These are phyloP conservation scores for Drosophila nikananu DNA, from an alignment of 1,140 invertebrate genomes.

Conservation along the genomic window DNA sequence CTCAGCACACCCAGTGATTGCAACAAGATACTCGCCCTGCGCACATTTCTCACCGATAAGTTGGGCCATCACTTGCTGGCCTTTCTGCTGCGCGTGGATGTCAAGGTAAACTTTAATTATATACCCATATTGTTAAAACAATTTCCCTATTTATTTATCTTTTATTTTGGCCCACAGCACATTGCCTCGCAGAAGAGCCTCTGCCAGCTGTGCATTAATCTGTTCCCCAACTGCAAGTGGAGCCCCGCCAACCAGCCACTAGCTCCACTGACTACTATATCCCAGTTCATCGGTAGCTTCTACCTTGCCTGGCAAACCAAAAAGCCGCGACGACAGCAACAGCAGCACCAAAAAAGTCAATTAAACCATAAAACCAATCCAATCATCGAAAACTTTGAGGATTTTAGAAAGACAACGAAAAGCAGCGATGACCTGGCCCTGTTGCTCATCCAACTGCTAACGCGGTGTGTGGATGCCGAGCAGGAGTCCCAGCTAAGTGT, in stretches of 20 bases:
- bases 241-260: slow-evolving; percentile 45
- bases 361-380: slow-evolving; percentile 26
- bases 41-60: slow-evolving; percentile 74
- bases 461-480: slow-evolving; percentile 71
- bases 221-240: slow-evolving; percentile 82
- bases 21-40: slow-evolving; percentile 77
- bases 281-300: slow-evolving; percentile 66
- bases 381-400: slow-evolving; percentile 41
- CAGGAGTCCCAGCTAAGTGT: slow-evolving; percentile 65
- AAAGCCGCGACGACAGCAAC: slow-evolving; percentile 50
- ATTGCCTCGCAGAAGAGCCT: slow-evolving; percentile 81
- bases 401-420: slow-evolving; percentile 47
- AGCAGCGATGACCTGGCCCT: slow-evolving; percentile 77
- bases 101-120: slow-evolving; percentile 53
- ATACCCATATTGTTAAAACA: not conserved
- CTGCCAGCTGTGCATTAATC: slow-evolving; percentile 79
- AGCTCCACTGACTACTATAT: slow-evolving; percentile 41
- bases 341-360: slow-evolving; percentile 19
- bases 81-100: slow-evolving; percentile 74
- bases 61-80: slow-evolving; percentile 76
- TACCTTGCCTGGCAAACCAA: slow-evolving; percentile 60
- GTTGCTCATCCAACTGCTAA: slow-evolving; percentile 68
- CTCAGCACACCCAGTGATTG: slow-evolving; percentile 79
- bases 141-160: no score
- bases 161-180: slow-evolving; percentile 37